These are phyloP conservation scores for Cydia splendana DNA, from an alignment of 1,140 invertebrate species.

Conservation along the genomic window DNA sequence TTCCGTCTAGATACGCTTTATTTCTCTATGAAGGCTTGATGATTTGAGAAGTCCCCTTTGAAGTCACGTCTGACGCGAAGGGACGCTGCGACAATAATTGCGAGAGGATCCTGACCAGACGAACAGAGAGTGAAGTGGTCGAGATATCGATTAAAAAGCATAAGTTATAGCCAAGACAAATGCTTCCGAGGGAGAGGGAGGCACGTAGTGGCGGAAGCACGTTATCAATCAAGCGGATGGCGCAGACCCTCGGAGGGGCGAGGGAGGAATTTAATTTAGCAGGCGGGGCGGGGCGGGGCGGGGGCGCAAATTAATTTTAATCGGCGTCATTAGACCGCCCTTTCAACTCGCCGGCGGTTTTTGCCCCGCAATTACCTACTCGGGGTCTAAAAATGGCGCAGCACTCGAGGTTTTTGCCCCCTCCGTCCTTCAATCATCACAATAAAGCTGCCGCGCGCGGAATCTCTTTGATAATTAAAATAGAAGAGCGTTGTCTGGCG, in stretches of 20 bases:
- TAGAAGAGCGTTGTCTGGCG: constrained; percentile 8
- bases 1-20: neutral
- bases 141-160: constrained; percentile 14
- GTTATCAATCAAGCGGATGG: constrained; percentile 32
- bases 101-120: constrained; percentile 1
- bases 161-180: neutral
- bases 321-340: constrained; percentile 63
- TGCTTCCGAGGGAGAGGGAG: neutral
- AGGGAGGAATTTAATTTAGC: constrained; percentile 59
- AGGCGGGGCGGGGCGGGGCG: constrained; percentile 36
- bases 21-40: neutral
- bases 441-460: constrained; percentile 57
- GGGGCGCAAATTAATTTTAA: constrained; percentile 73
- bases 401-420: neutral
- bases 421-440: constrained; percentile 58
- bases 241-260: constrained; percentile 29
- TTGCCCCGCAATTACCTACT: constrained; percentile 35
- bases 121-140: neutral
- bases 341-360: constrained; percentile 46
- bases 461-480: constrained; percentile 65
- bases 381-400: constrained; percentile 14
- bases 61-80: neutral
- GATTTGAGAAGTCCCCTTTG: constrained; percentile 1
- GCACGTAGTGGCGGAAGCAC: neutral
- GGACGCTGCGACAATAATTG: neutral